phyloP scores from a whole-genome alignment of 2,113 vertebrate species.

The Zapus hudsonius region DNA sequence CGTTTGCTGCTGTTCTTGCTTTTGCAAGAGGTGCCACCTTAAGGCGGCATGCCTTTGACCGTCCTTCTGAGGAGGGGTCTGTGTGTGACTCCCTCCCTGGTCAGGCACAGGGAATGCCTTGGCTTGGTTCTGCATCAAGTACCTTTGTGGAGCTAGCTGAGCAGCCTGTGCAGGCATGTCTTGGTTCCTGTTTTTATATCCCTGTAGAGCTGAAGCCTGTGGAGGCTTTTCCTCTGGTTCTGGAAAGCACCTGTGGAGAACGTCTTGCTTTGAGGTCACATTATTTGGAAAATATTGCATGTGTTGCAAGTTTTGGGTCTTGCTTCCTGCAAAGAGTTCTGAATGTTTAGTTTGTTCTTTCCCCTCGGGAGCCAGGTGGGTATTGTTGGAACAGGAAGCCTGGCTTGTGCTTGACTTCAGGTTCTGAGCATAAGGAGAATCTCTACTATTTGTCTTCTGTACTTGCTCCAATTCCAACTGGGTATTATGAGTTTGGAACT shows the following conservation, averaged over 20 bases:
- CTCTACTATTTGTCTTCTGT: slow-evolving; percentile 78
- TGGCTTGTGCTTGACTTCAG: slow-evolving; percentile 78
- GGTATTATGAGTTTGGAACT: slow-evolving; percentile 80
- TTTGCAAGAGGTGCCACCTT: slow-evolving; percentile 93
- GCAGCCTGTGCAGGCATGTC: slow-evolving; percentile 59
- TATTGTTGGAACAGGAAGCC: slow-evolving; percentile 81
- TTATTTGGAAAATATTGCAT: slow-evolving; percentile 86
- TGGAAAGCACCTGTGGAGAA: slow-evolving; percentile 84
- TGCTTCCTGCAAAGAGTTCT: slow-evolving; percentile 76
- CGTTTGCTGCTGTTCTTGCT: slow-evolving; percentile 89
- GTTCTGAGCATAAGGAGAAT: slow-evolving; percentile 76
- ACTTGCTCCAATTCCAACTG: slow-evolving; percentile 84
- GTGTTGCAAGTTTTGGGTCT: slow-evolving; percentile 83
- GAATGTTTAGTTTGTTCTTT: slow-evolving; percentile 66
- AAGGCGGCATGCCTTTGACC: slow-evolving; percentile 92
- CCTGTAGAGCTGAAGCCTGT: slow-evolving; percentile 78
- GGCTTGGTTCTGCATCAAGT: slow-evolving; percentile 84
- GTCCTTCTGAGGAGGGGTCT: slow-evolving; percentile 86
- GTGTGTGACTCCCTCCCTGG: slow-evolving; percentile 77
- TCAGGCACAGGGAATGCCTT: slow-evolving; percentile 83
- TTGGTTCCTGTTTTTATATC: slow-evolving; percentile 77
- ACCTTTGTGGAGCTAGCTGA: slow-evolving; percentile 79
- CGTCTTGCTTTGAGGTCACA: slow-evolving; percentile 86
- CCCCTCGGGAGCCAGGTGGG: slow-evolving; percentile 80
- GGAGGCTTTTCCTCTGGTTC: slow-evolving; percentile 82